Percentiles rank a stretch among this genome's conserved stretches.
These are phyloP conservation scores for Crotalus helleri DNA, from an alignment of 2,113 vertebrate species.

Conservation along the genomic window DNA sequence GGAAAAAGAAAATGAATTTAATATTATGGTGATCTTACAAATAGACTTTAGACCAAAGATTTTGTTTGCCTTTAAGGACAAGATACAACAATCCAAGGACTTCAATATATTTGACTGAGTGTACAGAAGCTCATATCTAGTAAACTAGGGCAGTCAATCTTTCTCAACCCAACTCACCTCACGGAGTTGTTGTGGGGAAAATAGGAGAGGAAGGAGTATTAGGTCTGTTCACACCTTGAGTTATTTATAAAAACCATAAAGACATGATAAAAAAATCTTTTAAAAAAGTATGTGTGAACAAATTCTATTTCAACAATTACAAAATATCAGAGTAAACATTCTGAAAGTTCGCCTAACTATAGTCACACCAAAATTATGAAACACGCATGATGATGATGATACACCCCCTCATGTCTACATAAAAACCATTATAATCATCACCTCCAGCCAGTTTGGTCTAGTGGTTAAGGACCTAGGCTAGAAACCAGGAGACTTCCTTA, in stretches of 20 bases:
- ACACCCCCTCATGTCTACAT: background rate
- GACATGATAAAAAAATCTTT: background rate
- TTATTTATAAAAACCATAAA: background rate
- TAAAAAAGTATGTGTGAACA: background rate
- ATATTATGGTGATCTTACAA: constrained; percentile 43
- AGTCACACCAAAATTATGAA: background rate
- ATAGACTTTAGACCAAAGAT: constrained; percentile 33
- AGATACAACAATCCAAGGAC: constrained; percentile 9
- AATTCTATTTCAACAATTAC: background rate
- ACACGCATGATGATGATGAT: background rate
- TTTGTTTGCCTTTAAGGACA: constrained; percentile 28
- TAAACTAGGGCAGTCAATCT: background rate
- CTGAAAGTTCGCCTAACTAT: background rate
- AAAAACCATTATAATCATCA: background rate
- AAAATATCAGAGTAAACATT: background rate
- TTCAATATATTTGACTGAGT: constrained; percentile 1
- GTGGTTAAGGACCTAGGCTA: background rate
- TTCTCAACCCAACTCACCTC: background rate
- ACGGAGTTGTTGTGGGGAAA: background rate
- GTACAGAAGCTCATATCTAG: background rate
- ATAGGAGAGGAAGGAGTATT: background rate
- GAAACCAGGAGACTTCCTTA: background rate
- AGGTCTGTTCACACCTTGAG: too few species aligned
- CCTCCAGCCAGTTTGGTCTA: background rate
- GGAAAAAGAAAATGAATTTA: constrained; percentile 38